Evolutionary conservation across 2,888 invertebrate species (phyloP).

Genomic region (Anthophora plumipes): DNA sequence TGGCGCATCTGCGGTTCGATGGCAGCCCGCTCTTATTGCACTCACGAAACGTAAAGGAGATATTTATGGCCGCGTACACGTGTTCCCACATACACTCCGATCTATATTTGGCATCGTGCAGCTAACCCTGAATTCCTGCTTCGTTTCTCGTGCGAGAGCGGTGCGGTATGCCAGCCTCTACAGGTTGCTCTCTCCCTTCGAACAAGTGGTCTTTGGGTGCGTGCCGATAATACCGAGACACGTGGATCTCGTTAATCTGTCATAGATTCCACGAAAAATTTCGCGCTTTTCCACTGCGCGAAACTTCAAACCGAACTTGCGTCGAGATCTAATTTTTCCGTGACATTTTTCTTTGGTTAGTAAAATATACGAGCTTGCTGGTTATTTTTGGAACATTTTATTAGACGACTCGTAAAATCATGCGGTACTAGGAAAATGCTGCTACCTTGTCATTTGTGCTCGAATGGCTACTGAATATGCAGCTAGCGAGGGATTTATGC

Average conservation of each 20-base stretch:
- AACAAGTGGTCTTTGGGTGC: slow-evolving; percentile 75
- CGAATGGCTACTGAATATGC: slow-evolving; percentile 9
- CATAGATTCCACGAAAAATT: slow-evolving; percentile 35
- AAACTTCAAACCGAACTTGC: neutral
- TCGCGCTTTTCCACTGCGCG: neutral
- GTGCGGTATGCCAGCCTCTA: slow-evolving; percentile 73
- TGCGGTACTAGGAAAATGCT: slow-evolving; percentile 6
- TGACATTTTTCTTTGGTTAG: too few species aligned
- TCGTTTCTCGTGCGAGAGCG: slow-evolving; percentile 60
- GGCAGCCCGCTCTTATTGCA: slow-evolving; percentile 54
- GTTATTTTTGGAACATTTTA: too few species aligned
- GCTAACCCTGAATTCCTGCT: slow-evolving; percentile 72
- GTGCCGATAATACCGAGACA: slow-evolving; percentile 73
- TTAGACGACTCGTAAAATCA: slow-evolving; percentile 6
- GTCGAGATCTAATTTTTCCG: neutral
- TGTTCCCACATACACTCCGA: slow-evolving; percentile 69
- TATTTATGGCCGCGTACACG: slow-evolving; percentile 72
- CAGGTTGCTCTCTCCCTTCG: slow-evolving; percentile 72
- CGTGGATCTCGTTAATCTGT: slow-evolving; percentile 69
- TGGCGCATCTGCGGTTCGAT: slow-evolving; percentile 33
- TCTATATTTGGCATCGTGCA: slow-evolving; percentile 72
- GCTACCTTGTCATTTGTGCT: slow-evolving; percentile 22
- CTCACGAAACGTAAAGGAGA: slow-evolving; percentile 59
- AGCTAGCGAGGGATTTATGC: slow-evolving; percentile 22
- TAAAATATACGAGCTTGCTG: neutral